Percentiles rank a stretch among this genome's conserved stretches.
These are phyloP conservation scores for Eudyptes chrysolophus DNA, from an alignment of 2,113 vertebrate genomes.

Conservation along the genomic window DNA sequence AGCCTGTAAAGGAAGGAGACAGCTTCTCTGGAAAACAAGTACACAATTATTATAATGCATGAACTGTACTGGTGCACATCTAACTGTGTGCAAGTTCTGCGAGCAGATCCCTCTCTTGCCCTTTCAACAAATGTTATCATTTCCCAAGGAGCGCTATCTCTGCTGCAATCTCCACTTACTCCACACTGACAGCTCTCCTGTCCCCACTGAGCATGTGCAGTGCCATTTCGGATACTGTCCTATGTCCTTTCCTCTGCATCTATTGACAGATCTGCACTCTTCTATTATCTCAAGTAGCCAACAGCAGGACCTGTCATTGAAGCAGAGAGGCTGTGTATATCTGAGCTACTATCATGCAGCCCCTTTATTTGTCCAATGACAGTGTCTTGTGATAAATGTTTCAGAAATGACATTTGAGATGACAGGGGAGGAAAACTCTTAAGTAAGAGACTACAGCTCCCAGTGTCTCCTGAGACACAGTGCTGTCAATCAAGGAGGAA, in stretches of 20 bases:
- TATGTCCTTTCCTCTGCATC: background rate
- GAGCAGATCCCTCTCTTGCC: background rate
- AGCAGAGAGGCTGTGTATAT: conserved; percentile 25
- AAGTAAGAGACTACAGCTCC: conserved; percentile 37
- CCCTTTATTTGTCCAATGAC: conserved; percentile 62
- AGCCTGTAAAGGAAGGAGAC: background rate
- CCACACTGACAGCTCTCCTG: background rate
- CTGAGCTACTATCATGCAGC: conserved; percentile 23
- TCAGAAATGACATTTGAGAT: conserved; percentile 74
- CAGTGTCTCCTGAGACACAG: conserved; percentile 21
- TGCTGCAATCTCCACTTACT: background rate
- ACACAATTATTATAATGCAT: background rate
- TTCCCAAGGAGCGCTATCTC: background rate
- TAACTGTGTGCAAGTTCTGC: background rate
- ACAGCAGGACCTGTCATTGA: conserved; percentile 51
- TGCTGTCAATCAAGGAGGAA: conserved; percentile 47
- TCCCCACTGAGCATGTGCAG: background rate
- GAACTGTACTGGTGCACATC: background rate
- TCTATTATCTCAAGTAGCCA: conserved; percentile 59
- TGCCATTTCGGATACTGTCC: background rate
- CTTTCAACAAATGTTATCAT: conserved; percentile 44
- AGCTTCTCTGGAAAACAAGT: background rate
- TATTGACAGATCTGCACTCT: conserved; percentile 50
- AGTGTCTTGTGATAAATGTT: conserved; percentile 60
- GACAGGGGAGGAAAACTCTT: conserved; percentile 58